Evolutionary conservation across 2,113 vertebrate genomes (phyloP), one percentile per base, ranked within the genome.

Genomic region (Ellobius talpinus): DNA sequence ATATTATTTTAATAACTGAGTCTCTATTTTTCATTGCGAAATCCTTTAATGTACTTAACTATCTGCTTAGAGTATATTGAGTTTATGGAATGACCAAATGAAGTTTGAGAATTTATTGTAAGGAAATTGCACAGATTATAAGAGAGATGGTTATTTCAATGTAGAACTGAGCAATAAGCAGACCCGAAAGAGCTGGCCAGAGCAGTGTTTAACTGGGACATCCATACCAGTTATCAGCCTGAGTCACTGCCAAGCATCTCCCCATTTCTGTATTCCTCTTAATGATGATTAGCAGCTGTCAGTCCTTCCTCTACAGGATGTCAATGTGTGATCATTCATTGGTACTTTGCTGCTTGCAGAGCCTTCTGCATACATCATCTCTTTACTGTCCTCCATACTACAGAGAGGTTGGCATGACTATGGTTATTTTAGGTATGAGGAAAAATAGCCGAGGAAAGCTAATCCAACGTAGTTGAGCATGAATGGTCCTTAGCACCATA

Each of bases 11-110:
- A 98, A 98, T 97, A 98, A 98, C 52, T 1, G 91, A 81, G 97
- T 91, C 93, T 98, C 97, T 98, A 94, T 70, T 98, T 66, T 97
- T 98, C 96, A 94, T 97, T 98, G 82, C 96, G 94, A 98, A 98
- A 98, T 97, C 96, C 96, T 98, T 98, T 97, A 98, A 97, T 97
- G 66, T 98, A 97, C 92, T 98, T 98, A 98, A 98, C 96, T 98
- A 97, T 66, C 87, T 98, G 97, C 97, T 98, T 98, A 97, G 89
- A 97, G 90, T 97, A 79, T 93, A 96, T 84, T 81, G 95, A 97
- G 93, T 98, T 98, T 97, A 97, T 98, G 77, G 88, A 74, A 97
- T 96, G 97, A 97, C 74, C 91, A 97, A 98, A 98, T 96, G 97
- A 97, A 98, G 97, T 89, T 97, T 98, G 97, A 97, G 98, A 97